Evolutionary conservation across 1,140 invertebrate species (phyloP), one percentile per base, ranked within the genome.

Genomic region (Drosophila saltans): DNA sequence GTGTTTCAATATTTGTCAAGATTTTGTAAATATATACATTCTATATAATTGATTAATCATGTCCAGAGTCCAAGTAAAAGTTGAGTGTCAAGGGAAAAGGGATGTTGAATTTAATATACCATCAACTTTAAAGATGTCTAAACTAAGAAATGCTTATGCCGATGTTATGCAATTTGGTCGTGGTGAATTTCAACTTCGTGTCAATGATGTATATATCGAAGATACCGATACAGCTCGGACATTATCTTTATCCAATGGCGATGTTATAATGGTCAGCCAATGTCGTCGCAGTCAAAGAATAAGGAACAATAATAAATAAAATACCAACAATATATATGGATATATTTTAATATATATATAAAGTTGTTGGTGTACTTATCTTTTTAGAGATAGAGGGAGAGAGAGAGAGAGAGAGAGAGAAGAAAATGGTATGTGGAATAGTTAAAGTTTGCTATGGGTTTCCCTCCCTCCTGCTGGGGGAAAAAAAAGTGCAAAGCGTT

Each of bases 401-500:
- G 16, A 16, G 16, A 16, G 16, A 16, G 16, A 16, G 16, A 16
- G 16, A 16, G 16, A 16, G 16, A 16, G 16, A 16, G 16, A 16
- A 16, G 16, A 16, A 16, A 16, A 30, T 21, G n/a, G 24, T 21
- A 52, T 52, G 8, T 52, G 45, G 45, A 52, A 52, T 52, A 26
- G 45, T 26, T 26, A 26, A 21, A 52, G 21, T 26, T 5, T 10
- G 8, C 21, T 26, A 2, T 52, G 45, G 45, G 3, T 39, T 6
- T 39, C 1, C 52, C 40, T 26, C 69, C 58, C 33, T 41, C 41
- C 41, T 64, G 26, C 30, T 52, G 79, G 80, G 80, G 71, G 2
- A 48, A 16, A 10, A 10, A 82, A 90, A 81, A 90, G 82, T 90
- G 88, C 82, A 90, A 90, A 91, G 88, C 85, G 80, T 79, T 88